phyloP scores from a whole-genome alignment of 2,888 invertebrate genomes.

The Agrypnus murinus region DNA sequence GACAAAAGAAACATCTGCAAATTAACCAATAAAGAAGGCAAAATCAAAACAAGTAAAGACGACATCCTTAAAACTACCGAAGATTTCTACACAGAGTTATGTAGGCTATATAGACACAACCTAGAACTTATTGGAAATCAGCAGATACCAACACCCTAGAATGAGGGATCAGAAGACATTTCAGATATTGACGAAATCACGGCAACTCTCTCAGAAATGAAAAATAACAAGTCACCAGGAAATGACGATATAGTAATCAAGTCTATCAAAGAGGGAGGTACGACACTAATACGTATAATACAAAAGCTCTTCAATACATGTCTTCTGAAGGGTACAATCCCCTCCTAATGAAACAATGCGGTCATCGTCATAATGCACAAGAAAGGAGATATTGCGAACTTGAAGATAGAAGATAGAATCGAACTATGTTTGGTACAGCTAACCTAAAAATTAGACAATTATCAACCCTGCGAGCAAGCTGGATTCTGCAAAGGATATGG shows the following conservation, averaged over 20 bases:
- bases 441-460: neutral
- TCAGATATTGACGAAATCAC: slow-evolving; percentile 1
- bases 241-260: neutral
- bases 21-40: neutral
- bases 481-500: slow-evolving; percentile 1
- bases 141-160: neutral
- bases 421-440: too few relatives aligned
- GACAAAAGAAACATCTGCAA: neutral
- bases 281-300: slow-evolving; percentile 1
- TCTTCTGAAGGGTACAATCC: slow-evolving; percentile 9
- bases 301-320: slow-evolving; percentile 1
- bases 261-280: neutral
- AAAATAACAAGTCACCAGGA: slow-evolving; percentile 5
- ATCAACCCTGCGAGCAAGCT: neutral
- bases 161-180: neutral
- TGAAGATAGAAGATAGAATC: too few relatives aligned
- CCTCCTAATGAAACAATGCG: slow-evolving; percentile 1
- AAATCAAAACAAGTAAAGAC: too few relatives aligned
- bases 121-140: neutral
- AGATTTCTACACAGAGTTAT: too few relatives aligned
- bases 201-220: slow-evolving; percentile 1
- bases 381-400: slow-evolving; percentile 5
- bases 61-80: too few relatives aligned
- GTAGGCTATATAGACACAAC: slow-evolving; percentile 9
- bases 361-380: slow-evolving; percentile 12